Conservation (phyloP, 2,113 vertebrate species). For the Scomber colias region DNA sequence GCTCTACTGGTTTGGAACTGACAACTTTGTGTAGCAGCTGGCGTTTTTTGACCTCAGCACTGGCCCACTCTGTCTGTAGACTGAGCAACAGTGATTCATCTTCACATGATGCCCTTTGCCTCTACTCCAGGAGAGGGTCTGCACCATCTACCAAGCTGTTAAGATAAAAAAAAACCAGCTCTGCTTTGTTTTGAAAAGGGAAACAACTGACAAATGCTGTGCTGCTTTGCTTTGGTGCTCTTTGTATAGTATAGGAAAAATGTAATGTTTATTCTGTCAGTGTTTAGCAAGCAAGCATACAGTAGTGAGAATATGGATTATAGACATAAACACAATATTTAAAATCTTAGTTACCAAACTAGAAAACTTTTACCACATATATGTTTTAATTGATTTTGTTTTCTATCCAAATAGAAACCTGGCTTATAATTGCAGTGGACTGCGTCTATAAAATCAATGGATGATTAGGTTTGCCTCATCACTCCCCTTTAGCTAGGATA, state of each 20-base stretch:
- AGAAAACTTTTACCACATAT: neutral
- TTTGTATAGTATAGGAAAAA: constrained; percentile 2
- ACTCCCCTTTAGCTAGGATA: constrained; percentile 24
- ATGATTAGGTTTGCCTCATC: constrained; percentile 45
- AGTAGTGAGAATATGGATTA: neutral
- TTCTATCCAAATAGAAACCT: constrained; percentile 15
- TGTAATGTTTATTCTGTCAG: neutral
- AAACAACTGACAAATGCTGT: constrained; percentile 22
- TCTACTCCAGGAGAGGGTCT: constrained; percentile 46
- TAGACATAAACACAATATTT: neutral
- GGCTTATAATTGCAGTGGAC: constrained; percentile 7
- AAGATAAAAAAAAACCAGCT: constrained; percentile 35
- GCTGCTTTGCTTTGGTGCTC: constrained; percentile 4
- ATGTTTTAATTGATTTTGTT: constrained; percentile 29
- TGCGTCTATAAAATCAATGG: constrained; percentile 37
- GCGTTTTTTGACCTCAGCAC: constrained; percentile 49
- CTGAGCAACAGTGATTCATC: constrained; percentile 64
- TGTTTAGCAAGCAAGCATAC: neutral
- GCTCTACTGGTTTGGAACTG: constrained; percentile 54
- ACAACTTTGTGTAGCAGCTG: constrained; percentile 59
- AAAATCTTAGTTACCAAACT: constrained; percentile 24
- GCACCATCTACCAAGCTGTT: constrained; percentile 27
- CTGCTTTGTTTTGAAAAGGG: constrained; percentile 22
- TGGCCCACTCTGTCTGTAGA: constrained; percentile 46
- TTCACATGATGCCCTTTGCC: constrained; percentile 63